A percentile compares a stretch with the other conserved stretches of the same genome.
Conservation (phyloP, 2,797 vertebrate species). For the Amblyopsis hoosieri region DNA sequence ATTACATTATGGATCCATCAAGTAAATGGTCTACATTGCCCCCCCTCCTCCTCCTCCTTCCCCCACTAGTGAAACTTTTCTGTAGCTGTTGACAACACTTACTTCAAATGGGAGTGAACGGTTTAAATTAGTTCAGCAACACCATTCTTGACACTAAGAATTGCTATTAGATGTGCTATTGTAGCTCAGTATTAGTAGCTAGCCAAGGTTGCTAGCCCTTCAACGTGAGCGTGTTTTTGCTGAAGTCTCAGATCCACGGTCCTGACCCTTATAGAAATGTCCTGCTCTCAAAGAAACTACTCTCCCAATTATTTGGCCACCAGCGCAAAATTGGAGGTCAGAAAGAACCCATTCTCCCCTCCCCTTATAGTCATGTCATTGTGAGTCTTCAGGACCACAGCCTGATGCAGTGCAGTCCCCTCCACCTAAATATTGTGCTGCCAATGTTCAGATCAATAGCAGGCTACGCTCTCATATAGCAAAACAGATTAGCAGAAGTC, state of each 20-base stretch:
- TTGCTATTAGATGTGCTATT: no score
- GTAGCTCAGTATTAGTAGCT: no score
- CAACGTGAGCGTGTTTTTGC: not conserved
- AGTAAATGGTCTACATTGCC: not conserved
- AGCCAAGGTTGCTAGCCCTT: not conserved
- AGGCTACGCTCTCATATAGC: not conserved
- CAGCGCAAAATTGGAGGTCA: not conserved
- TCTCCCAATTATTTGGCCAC: not conserved
- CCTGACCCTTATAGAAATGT: not conserved
- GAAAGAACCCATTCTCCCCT: not conserved
- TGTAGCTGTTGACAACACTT: not conserved
- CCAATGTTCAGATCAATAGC: slow-evolving; percentile 7
- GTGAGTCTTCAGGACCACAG: not conserved
- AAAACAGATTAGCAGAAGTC: slow-evolving; percentile 17
- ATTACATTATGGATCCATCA: slow-evolving; percentile 1
- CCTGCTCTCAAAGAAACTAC: not conserved
- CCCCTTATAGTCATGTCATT: not conserved
- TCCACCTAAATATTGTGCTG: not conserved
- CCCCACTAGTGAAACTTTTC: not conserved
- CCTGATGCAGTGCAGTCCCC: not conserved
- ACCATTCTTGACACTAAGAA: no score
- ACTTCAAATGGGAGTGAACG: no score
- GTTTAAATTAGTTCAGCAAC: no score
- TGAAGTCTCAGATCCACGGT: not conserved
- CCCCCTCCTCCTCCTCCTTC: slow-evolving; percentile 4